Base-by-base conservation (phyloP, 2,113 vertebrate species). In the Sebastes schlegelii region DNA sequence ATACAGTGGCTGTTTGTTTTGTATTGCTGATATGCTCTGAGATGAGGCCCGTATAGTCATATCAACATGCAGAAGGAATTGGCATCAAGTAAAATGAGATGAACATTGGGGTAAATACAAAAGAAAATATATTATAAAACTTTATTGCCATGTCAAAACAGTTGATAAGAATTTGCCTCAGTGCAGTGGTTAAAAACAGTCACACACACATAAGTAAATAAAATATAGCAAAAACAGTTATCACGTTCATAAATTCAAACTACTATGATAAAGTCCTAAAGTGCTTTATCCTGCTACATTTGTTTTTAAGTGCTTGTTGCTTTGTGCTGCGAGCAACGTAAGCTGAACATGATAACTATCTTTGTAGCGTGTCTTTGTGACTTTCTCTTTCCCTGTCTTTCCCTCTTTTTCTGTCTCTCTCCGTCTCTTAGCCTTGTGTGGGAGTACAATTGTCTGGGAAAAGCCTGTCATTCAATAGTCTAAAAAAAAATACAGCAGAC, bases 401-500 rank as follows among this genome's bases (percentile, higher is more conserved):
- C 46, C 4, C 21, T 48, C n/a, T 23, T 26, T n/a, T 5, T 26
- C 51, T 45, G 19, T 43, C 19, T 73, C 45, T 49, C 55, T 49
- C 16, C 13, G 5, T 46, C 26, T 68, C 57, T 60, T 60, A 26
- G 52, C 57, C 66, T 42, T 76, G 66, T 77, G 80, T 77, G 80
- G 72, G 80, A 6, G 77, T 66, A 66, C 64, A 34, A 66, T 70
- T 74, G 73, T 61, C 80, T 62, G 69, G 65, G 34, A 62, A 72
- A 73, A 52, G 43, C n/a, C 72, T 83, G 83, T 68, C 80, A 83
- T 51, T 86, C 87, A 83, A 6, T 16, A n/a, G 21, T 26, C 46
- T 34, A 34, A 64, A 2, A 43, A 78, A 70, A 77, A 69, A 80
- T 62, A 74, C 51, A 65, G 62, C 79, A 79, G 19, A 76, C 69